Evolutionary conservation across 2,113 vertebrate species (phyloP), one percentile per base, ranked within the genome.

Genomic region (cattle (Bos taurus)): DNA sequence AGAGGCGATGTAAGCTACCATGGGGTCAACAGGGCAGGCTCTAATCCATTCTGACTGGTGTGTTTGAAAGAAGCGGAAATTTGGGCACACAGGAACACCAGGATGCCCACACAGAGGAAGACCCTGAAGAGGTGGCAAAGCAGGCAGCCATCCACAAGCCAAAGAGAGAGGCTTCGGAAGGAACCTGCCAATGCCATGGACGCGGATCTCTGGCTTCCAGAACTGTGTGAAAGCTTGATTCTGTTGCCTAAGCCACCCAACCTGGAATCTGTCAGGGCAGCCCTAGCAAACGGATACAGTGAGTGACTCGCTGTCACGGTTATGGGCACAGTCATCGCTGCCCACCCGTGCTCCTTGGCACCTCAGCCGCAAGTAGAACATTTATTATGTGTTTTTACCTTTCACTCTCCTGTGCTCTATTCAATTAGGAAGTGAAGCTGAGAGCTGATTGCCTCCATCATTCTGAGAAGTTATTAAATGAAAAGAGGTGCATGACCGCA

Each of bases 401-500:
- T 81, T 57, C 36, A n/a, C 5, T 91, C 60, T 21, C 90, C 89
- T 64, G 19, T 64, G 85, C 46, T 50, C 30, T 81, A 40, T 56
- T 91, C 82, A 82, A 0, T 64, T 82, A 86, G 26, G 67, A 86
- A 48, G 36, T 36, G 67, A 88, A 85, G 46, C n/a, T 74, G 82
- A 46, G 21, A 52, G n/a, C 23, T 56, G 33, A 92, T 85, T 43
- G 8, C 28, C 6, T 64, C 59, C n/a, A 36, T 77, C 56, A 36
- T 81, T 85, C 67, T 88, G 48, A 50, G 43, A 92, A 94, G 43
- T 83, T 80, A 59, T 84, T 62, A 40, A 25, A 26, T 88, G 54
- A 57, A 74, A 80, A 26, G 11, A 59, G 30, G 25, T 13, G 0
- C 21, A 0, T 52, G 23, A 23, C 56, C 67, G 2, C 52, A n/a